Evolutionary conservation across 2,113 vertebrate species (phyloP).

Genomic region (Vulpes ferrilata): DNA sequence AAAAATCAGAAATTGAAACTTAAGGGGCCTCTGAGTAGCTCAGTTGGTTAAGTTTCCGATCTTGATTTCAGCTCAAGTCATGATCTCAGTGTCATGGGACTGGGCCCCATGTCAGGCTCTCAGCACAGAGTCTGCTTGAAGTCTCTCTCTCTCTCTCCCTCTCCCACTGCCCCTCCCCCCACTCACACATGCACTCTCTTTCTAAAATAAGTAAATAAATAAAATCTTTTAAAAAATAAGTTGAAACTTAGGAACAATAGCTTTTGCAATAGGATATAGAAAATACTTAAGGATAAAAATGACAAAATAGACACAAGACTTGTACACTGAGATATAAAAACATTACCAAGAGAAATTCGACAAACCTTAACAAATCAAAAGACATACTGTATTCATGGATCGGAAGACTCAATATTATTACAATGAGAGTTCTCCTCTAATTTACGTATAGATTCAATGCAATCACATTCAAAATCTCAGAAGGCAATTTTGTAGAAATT

Average conservation of each 20-base stretch:
- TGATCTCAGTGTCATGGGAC: background rate
- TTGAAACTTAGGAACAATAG: background rate
- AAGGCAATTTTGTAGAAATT: background rate
- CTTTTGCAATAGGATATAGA: background rate
- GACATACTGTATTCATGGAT: background rate
- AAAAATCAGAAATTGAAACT: background rate
- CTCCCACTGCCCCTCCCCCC: background rate
- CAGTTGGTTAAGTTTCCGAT: background rate
- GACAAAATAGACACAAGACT: background rate
- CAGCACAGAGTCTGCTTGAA: background rate
- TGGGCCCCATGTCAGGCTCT: background rate
- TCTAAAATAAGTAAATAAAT: background rate
- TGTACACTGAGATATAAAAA: background rate
- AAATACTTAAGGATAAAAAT: background rate
- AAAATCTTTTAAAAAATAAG: background rate
- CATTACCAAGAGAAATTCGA: background rate
- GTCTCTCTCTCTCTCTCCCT: background rate
- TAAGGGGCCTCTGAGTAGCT: background rate
- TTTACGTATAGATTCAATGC: background rate
- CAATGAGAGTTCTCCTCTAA: background rate
- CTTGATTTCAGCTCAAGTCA: background rate
- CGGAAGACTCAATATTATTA: background rate
- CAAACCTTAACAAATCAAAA: background rate
- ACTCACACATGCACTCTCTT: background rate
- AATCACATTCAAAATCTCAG: background rate